Conservation (phyloP, 1,140 invertebrate species). For the Psix sp. region DNA sequence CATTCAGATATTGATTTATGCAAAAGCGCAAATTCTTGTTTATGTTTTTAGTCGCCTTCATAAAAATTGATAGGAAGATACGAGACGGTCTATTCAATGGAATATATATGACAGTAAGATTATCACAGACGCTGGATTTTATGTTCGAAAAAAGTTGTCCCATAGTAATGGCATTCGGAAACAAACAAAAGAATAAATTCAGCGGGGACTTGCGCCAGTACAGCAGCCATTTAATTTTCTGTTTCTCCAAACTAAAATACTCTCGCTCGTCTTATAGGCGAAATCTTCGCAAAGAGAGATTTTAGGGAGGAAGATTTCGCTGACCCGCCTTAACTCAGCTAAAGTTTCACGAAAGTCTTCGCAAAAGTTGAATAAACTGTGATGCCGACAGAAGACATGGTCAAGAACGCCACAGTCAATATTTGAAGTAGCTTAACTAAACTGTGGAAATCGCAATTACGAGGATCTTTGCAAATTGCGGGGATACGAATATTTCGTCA, state of each 20-base stretch:
- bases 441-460: constrained; percentile 35
- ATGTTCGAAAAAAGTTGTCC: constrained; percentile 15
- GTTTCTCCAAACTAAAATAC: constrained; percentile 24
- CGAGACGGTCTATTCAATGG: too few species aligned
- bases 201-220: constrained; percentile 23
- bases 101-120: too few species aligned
- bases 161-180: constrained; percentile 6
- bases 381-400: constrained; percentile 29
- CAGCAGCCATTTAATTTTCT: constrained; percentile 52
- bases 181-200: constrained; percentile 62
- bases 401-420: constrained; percentile 48
- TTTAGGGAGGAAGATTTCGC: constrained; percentile 48
- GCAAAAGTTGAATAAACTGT: constrained; percentile 48
- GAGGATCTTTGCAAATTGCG: constrained; percentile 27
- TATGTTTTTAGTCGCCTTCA: too few species aligned
- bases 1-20: too few species aligned
- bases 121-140: too few species aligned
- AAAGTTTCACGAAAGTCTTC: constrained; percentile 46
- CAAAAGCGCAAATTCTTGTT: too few species aligned
- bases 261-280: constrained; percentile 18
- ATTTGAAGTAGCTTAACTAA: constrained; percentile 47
- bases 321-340: constrained; percentile 44
- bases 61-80: too few species aligned
- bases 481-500: too few species aligned
- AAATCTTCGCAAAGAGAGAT: constrained; percentile 33